phyloP scores from a whole-genome alignment of 2,797 vertebrate species.

The Periparus ater region DNA sequence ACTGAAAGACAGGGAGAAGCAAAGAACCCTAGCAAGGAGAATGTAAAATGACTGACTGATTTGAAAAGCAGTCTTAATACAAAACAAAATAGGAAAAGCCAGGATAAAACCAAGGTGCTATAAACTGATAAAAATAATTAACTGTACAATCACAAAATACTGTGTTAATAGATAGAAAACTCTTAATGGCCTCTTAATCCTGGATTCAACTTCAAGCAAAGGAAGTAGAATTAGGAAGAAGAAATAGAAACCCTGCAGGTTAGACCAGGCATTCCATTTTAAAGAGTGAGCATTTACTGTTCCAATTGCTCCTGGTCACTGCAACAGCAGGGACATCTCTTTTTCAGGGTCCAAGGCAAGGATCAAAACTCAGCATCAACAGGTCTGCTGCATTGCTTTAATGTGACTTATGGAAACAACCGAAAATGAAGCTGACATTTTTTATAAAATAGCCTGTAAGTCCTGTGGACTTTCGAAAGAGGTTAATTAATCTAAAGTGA shows the following conservation, averaged over 20 bases:
- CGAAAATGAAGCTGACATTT: rapidly evolving
- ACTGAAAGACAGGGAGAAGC: background rate
- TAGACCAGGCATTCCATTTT: background rate
- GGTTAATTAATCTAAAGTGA: background rate
- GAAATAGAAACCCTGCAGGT: background rate
- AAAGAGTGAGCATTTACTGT: background rate
- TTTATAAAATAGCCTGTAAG: background rate
- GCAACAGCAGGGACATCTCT: background rate
- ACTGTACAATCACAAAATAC: background rate
- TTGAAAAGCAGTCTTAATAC: background rate
- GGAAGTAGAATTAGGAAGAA: background rate
- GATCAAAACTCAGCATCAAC: background rate
- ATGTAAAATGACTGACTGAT: background rate
- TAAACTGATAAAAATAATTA: background rate
- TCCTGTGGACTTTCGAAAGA: background rate
- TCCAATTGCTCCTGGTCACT: background rate
- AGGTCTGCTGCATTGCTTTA: background rate
- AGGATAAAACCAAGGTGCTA: background rate
- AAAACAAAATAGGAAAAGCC: background rate
- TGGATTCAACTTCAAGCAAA: background rate
- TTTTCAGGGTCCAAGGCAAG: background rate
- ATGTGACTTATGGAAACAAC: background rate
- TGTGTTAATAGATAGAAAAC: background rate
- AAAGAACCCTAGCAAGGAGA: background rate
- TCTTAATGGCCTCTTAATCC: background rate